Evolutionary conservation across 2,888 invertebrate genomes (phyloP).

Genomic region (Kryphioiulus occultus): DNA sequence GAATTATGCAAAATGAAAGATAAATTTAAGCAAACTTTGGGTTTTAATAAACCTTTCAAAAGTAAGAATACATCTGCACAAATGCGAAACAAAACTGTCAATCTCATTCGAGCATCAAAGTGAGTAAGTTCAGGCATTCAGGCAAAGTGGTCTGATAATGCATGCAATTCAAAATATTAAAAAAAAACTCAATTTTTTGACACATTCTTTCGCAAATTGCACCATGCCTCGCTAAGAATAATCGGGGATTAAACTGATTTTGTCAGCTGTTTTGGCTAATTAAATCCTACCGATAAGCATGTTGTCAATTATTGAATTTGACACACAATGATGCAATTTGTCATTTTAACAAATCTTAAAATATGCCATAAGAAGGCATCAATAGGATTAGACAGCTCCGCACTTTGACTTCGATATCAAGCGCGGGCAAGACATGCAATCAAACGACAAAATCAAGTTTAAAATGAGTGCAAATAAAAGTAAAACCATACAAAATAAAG

Average conservation of each 20-base stretch:
- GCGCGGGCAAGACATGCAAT: not conserved
- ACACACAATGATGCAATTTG: not conserved
- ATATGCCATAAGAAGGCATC: not conserved
- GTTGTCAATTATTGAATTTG: not conserved
- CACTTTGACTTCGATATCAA: not conserved
- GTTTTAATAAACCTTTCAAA: constrained; percentile 18
- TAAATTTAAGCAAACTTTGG: not conserved
- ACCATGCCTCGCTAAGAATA: not conserved
- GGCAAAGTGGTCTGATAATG: not conserved
- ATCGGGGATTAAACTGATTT: not conserved
- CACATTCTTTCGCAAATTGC: not conserved
- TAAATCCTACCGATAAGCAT: no score
- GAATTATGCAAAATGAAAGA: not conserved
- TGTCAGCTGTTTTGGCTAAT: not conserved
- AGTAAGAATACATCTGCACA: not conserved
- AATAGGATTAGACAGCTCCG: not conserved
- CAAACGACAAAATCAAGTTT: not conserved
- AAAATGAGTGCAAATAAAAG: constrained; percentile 29
- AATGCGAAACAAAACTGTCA: not conserved
- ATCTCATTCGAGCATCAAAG: not conserved
- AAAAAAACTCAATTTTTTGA: not conserved
- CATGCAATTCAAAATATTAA: not conserved
- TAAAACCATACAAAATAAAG: constrained; percentile 36
- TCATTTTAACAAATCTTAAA: not conserved
- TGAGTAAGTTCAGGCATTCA: constrained; percentile 4